phyloP scores from a whole-genome alignment of 2,113 vertebrate species.

The Himantopus leucocephalus region DNA sequence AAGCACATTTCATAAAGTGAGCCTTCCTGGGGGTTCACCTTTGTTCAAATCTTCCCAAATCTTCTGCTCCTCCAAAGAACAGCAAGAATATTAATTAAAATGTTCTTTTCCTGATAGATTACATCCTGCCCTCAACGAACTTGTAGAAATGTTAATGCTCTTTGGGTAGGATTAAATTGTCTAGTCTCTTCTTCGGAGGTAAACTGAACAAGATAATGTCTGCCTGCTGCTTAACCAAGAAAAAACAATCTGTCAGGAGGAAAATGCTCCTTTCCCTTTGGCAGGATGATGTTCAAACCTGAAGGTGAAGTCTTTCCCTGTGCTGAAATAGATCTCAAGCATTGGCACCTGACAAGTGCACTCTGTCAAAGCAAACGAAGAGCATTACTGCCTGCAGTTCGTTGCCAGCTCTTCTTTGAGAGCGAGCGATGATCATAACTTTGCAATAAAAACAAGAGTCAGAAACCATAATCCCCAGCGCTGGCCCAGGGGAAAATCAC shows the following conservation, averaged over 20 bases:
- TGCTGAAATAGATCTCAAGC: not conserved
- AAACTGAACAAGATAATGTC: not conserved
- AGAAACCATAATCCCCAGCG: fast-evolving
- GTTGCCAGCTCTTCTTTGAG: not conserved
- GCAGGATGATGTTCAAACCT: not conserved
- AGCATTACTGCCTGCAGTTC: not conserved
- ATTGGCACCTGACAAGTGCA: not conserved
- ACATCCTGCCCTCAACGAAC: not conserved
- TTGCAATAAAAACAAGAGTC: not conserved
- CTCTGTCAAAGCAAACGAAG: not conserved
- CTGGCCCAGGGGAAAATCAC: not conserved
- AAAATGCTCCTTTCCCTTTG: not conserved
- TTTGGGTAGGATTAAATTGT: conserved; percentile 1
- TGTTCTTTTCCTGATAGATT: not conserved
- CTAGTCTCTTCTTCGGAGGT: not conserved
- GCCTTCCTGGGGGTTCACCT: not conserved
- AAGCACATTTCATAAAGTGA: not conserved
- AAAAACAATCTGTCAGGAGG: not conserved
- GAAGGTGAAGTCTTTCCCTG: not conserved
- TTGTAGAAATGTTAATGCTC: not conserved
- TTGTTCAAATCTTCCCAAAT: not conserved
- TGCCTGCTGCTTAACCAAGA: not conserved
- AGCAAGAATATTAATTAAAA: not conserved
- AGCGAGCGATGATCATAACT: fast-evolving
- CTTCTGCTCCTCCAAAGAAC: not conserved